phyloP scores from a whole-genome alignment of 2,797 vertebrate genomes.

The Morelia viridis region DNA sequence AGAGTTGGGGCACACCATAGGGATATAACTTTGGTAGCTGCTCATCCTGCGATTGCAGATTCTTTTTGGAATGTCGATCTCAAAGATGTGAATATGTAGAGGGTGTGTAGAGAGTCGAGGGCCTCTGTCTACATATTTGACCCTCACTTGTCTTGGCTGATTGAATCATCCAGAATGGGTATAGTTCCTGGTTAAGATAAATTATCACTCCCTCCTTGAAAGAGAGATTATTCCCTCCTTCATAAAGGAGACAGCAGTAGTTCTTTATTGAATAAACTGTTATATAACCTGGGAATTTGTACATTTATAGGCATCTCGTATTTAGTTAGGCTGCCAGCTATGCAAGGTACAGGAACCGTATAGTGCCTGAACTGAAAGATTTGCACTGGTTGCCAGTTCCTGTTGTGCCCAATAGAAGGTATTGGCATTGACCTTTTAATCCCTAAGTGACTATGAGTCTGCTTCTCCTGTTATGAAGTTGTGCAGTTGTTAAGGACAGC shows the following conservation, averaged over 20 bases:
- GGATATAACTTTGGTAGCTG: background rate
- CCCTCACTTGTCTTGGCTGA: background rate
- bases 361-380: background rate
- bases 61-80: background rate
- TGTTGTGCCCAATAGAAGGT: background rate
- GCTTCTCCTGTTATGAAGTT: background rate
- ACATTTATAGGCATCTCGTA: background rate
- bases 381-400: background rate
- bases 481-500: background rate
- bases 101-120: background rate
- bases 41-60: background rate
- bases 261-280: background rate
- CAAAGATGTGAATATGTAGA: background rate
- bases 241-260: background rate
- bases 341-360: background rate
- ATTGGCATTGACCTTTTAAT: background rate
- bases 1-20: background rate
- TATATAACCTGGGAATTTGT: background rate
- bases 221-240: background rate
- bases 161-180: background rate
- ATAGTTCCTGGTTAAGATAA: background rate
- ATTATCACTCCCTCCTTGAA: background rate
- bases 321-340: background rate
- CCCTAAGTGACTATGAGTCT: background rate
- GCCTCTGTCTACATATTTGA: background rate